Percentiles rank a stretch among this genome's conserved stretches.
phyloP scores from a whole-genome alignment of 2,888 invertebrate genomes.

The Philereme transversata region DNA sequence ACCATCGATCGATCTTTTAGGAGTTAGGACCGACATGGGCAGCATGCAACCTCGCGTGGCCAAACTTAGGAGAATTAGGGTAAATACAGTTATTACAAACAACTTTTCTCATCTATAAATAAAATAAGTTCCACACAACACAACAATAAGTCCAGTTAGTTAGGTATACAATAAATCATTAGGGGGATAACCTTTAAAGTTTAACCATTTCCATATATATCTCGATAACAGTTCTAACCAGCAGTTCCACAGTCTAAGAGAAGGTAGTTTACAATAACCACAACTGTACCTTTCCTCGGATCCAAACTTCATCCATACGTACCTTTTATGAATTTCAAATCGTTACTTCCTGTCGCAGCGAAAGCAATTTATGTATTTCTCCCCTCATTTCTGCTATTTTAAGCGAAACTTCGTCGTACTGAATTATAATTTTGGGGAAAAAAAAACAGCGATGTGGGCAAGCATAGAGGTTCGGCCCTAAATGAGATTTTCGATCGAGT shows the following conservation, averaged over 20 bases:
- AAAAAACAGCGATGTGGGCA: conserved; percentile 4
- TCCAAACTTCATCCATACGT: conserved; percentile 23
- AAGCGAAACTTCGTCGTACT: conserved; percentile 14
- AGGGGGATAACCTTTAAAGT: too few relatives aligned
- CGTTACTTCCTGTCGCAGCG: conserved; percentile 28
- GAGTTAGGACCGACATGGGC: too few relatives aligned
- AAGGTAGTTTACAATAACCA: conserved; percentile 14
- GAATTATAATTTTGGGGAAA: conserved; percentile 18
- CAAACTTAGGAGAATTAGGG: too few relatives aligned
- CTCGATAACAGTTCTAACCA: too few relatives aligned
- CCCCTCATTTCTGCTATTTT: conserved; percentile 29
- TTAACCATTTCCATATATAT: too few relatives aligned
- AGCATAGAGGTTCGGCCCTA: conserved; percentile 11
- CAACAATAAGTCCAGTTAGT: too few relatives aligned
- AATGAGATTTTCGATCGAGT: neutral
- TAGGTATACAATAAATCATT: too few relatives aligned
- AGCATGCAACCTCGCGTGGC: too few relatives aligned
- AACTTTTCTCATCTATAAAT: too few relatives aligned
- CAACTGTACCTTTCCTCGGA: conserved; percentile 27
- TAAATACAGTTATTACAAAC: too few relatives aligned
- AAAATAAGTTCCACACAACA: too few relatives aligned
- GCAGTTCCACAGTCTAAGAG: neutral
- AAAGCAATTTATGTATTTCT: conserved; percentile 31
- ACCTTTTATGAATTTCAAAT: conserved; percentile 33
- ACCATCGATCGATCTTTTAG: too few relatives aligned